Conservation (phyloP, 2,113 vertebrate species). For the Blennius ocellaris region DNA sequence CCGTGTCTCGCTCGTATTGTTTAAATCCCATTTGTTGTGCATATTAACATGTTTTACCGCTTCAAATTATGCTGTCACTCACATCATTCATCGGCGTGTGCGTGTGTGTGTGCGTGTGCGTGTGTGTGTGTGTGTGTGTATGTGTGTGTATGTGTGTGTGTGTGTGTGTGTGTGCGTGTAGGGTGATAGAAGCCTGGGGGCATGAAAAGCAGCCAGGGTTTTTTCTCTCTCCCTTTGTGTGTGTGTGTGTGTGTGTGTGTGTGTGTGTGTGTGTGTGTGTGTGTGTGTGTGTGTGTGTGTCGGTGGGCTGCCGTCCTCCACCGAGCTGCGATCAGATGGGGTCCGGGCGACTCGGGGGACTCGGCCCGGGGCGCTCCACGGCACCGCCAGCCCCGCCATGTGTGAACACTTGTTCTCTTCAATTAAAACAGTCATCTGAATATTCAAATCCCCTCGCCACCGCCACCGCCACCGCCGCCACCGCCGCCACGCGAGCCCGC, state of each 20-base stretch:
- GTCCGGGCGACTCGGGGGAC: slow-evolving; percentile 69
- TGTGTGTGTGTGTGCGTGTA: slow-evolving; percentile 31
- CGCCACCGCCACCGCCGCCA: no score
- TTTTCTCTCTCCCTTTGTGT: no score
- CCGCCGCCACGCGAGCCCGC: slow-evolving; percentile 53
- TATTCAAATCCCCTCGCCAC: slow-evolving; percentile 80
- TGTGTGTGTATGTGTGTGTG: slow-evolving; percentile 27
- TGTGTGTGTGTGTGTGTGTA: not conserved
- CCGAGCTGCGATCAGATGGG: slow-evolving; percentile 77
- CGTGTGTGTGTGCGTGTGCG: no score
- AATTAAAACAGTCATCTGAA: slow-evolving; percentile 81
- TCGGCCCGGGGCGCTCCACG: slow-evolving; percentile 71
- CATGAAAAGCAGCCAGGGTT: slow-evolving; percentile 74
- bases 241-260: not conserved
- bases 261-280: no score
- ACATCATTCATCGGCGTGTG: slow-evolving; percentile 28
- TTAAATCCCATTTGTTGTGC: slow-evolving; percentile 40
- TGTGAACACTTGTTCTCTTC: slow-evolving; percentile 80
- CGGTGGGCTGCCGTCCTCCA: slow-evolving; percentile 67
- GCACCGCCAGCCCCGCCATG: slow-evolving; percentile 74
- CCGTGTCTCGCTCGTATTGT: slow-evolving; percentile 34
- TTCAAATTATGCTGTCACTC: slow-evolving; percentile 57
- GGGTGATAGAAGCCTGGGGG: slow-evolving; percentile 56
- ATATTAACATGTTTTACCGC: slow-evolving; percentile 46
- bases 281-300: slow-evolving; percentile 17